Percentiles rank a stretch among this genome's conserved stretches.
phyloP scores from a whole-genome alignment of 2,113 vertebrate genomes.

The Girardinichthys multiradiatus region DNA sequence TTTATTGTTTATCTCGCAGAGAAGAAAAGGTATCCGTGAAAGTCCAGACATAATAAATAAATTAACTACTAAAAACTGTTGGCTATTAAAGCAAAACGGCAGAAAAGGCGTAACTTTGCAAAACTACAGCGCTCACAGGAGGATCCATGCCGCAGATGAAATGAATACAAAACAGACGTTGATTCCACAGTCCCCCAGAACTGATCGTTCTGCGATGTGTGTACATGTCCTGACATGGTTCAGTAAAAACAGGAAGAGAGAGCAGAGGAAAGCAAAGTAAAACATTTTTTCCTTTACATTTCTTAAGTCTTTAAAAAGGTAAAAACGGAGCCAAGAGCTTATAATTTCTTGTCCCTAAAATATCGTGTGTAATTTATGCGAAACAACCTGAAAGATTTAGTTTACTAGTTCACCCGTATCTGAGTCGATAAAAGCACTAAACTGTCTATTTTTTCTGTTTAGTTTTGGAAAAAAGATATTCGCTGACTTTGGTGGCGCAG shows the following conservation, averaged over 20 bases:
- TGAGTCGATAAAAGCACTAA: conserved; percentile 44
- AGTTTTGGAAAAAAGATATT: conserved; percentile 38
- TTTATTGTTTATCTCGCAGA: conserved; percentile 69
- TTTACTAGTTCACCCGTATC: conserved; percentile 62
- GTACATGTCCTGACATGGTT: conserved; percentile 39
- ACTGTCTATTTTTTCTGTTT: conserved; percentile 1
- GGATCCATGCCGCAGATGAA: not conserved
- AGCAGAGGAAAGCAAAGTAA: conserved; percentile 31
- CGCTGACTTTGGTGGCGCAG: conserved; percentile 40
- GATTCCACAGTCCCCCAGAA: conserved; percentile 1
- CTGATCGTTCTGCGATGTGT: conserved; percentile 39
- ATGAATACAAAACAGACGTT: not conserved
- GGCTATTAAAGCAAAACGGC: conserved; percentile 59
- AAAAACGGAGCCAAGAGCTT: conserved; percentile 53
- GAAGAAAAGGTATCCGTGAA: conserved; percentile 54
- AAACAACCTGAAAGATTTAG: conserved; percentile 60
- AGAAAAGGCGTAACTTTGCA: conserved; percentile 25
- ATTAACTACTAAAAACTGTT: conserved; percentile 57
- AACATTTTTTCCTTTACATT: not conserved
- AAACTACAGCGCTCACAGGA: conserved; percentile 15
- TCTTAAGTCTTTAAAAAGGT: conserved; percentile 59
- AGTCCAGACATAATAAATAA: conserved; percentile 76
- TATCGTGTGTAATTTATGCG: conserved; percentile 31
- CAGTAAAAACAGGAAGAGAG: conserved; percentile 32
- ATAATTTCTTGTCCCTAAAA: conserved; percentile 53